phyloP scores from a whole-genome alignment of 2,888 invertebrate species.

The Stramonita haemastoma region DNA sequence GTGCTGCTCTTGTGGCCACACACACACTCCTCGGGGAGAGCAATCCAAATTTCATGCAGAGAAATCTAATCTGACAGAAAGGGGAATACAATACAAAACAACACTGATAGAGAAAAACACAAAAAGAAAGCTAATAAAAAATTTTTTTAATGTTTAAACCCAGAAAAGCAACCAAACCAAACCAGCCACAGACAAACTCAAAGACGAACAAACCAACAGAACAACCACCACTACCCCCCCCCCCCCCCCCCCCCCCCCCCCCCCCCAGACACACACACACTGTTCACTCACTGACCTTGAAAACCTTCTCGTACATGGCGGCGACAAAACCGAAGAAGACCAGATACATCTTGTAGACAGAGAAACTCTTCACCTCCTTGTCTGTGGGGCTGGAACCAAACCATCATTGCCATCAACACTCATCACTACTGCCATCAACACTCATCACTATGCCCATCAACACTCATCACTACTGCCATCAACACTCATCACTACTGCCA shows the following conservation, averaged over 20 bases:
- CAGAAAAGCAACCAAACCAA: not conserved
- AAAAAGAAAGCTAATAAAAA: too few relatives aligned
- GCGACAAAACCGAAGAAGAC: slow-evolving; percentile 92
- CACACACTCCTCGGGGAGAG: too few relatives aligned
- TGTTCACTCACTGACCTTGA: slow-evolving; percentile 84
- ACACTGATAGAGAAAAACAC: too few relatives aligned
- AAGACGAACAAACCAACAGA: not conserved
- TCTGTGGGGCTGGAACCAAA: slow-evolving; percentile 21
- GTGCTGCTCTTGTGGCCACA: too few relatives aligned
- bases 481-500: not conserved
- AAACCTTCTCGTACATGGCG: slow-evolving; percentile 89
- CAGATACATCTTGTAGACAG: slow-evolving; percentile 87
- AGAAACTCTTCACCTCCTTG: slow-evolving; percentile 38
- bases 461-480: too few relatives aligned
- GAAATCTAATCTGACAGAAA: too few relatives aligned
- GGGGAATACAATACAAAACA: too few relatives aligned
- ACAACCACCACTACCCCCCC: not conserved
- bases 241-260: too few relatives aligned
- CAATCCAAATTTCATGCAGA: too few relatives aligned
- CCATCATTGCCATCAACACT: not conserved
- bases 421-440: too few relatives aligned
- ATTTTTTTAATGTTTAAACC: too few relatives aligned
- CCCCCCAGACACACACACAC: not conserved
- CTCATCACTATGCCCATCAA: too few relatives aligned
- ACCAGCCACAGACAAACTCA: not conserved